These are phyloP conservation scores for Acheta domesticus DNA, from an alignment of 2,888 invertebrate genomes.

Conservation along the genomic window DNA sequence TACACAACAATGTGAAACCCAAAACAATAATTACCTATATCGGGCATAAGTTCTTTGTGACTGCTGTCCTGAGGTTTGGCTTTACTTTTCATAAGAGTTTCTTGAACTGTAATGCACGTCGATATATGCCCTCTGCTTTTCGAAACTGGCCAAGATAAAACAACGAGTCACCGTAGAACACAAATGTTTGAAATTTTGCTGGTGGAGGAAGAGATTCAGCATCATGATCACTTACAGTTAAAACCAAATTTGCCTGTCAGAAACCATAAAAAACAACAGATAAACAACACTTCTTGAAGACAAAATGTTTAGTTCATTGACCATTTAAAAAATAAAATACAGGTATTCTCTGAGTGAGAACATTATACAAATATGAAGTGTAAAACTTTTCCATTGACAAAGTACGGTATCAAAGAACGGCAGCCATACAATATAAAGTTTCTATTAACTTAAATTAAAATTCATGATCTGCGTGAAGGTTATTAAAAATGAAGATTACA, in stretches of 20 bases:
- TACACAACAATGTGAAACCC: too few species aligned
- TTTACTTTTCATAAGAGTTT: slow-evolving; percentile 58
- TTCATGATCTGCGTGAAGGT: too few species aligned
- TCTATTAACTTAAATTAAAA: too few species aligned
- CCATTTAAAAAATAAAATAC: neutral
- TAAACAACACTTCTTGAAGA: neutral
- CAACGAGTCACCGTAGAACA: slow-evolving; percentile 68
- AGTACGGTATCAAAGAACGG: too few species aligned
- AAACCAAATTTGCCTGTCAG: slow-evolving; percentile 62
- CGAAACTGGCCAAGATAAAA: slow-evolving; percentile 63
- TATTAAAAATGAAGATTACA: too few species aligned
- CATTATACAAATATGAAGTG: neutral
- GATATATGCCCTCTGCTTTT: slow-evolving; percentile 65
- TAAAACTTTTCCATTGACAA: too few species aligned
- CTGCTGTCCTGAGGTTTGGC: slow-evolving; percentile 48
- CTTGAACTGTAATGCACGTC: slow-evolving; percentile 61
- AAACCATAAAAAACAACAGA: slow-evolving; percentile 28
- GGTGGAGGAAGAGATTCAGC: slow-evolving; percentile 57
- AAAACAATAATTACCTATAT: slow-evolving; percentile 46
- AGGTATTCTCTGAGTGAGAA: neutral
- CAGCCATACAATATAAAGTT: too few species aligned
- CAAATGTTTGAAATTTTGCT: slow-evolving; percentile 64
- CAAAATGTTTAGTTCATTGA: slow-evolving; percentile 23
- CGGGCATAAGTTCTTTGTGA: slow-evolving; percentile 54
- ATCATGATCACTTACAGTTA: slow-evolving; percentile 64